Percentiles rank a stretch among this genome's conserved stretches.
Evolutionary conservation across 2,797 vertebrate species (phyloP).

Genomic region (Erpetoichthys calabaricus): DNA sequence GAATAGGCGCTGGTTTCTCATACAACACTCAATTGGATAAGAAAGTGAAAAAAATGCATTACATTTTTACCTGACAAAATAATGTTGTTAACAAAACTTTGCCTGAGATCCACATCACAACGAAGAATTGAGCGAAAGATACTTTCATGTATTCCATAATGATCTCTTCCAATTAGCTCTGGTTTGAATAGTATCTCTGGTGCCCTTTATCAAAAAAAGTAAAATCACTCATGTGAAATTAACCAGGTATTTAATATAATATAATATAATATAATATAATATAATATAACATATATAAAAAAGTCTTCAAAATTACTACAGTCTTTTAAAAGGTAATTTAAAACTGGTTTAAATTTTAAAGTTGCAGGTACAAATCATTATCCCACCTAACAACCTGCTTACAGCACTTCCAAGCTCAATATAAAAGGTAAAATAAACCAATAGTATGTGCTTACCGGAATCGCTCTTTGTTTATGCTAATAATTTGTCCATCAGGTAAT

Average conservation of each 20-base stretch:
- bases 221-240: neutral
- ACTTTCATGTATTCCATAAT: constrained; percentile 52
- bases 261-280: no score
- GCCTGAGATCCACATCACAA: constrained; percentile 52
- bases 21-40: no score
- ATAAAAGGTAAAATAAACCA: neutral
- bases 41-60: no score
- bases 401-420: no score
- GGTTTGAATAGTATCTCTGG: constrained; percentile 58
- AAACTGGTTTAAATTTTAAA: no score
- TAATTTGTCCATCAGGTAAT: constrained; percentile 45
- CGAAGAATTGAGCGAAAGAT: constrained; percentile 47
- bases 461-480: constrained; percentile 36
- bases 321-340: no score
- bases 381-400: no score
- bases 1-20: no score
- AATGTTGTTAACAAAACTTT: constrained; percentile 43
- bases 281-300: no score
- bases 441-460: constrained; percentile 42
- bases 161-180: constrained; percentile 50
- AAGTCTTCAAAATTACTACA: no score
- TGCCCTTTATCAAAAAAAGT: constrained; percentile 30
- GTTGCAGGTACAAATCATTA: no score
- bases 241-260: neutral
- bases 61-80: constrained; percentile 50